Conservation (phyloP, 2,888 invertebrate species). For the Leptothorax acervorum region DNA sequence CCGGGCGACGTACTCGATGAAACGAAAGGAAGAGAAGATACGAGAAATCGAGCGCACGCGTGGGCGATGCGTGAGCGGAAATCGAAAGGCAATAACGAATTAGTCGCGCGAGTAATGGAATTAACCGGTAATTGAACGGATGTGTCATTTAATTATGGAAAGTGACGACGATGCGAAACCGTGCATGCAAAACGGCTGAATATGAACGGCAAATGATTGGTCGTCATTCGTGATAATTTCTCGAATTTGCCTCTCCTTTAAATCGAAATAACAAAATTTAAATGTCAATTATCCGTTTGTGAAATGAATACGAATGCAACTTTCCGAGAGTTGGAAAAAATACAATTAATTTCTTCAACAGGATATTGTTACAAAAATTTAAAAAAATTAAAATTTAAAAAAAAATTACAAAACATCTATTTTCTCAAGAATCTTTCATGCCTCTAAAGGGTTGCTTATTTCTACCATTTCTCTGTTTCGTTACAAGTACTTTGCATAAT, state of each 20-base stretch:
- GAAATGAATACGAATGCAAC: not conserved
- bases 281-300: conserved; percentile 15
- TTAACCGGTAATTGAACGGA: conserved; percentile 47
- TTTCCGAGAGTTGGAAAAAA: too few species aligned
- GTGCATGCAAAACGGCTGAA: not conserved
- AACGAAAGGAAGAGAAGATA: conserved; percentile 66
- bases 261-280: not conserved
- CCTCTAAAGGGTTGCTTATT: not conserved
- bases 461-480: not conserved
- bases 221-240: not conserved
- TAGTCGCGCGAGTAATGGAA: conserved; percentile 63
- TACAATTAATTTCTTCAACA: too few species aligned
- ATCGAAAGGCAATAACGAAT: conserved; percentile 70
- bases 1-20: conserved; percentile 22
- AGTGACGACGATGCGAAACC: not conserved
- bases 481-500: not conserved
- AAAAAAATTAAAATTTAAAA: not conserved
- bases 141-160: conserved; percentile 47
- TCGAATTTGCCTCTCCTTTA: not conserved
- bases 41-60: conserved; percentile 69
- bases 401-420: not conserved
- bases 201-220: conserved; percentile 3
- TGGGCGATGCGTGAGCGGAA: conserved; percentile 72
- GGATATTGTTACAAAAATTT: not conserved
- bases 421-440: not conserved